Base-by-base conservation (phyloP, 1,140 invertebrate species). In the Lepidurus arcticus region DNA sequence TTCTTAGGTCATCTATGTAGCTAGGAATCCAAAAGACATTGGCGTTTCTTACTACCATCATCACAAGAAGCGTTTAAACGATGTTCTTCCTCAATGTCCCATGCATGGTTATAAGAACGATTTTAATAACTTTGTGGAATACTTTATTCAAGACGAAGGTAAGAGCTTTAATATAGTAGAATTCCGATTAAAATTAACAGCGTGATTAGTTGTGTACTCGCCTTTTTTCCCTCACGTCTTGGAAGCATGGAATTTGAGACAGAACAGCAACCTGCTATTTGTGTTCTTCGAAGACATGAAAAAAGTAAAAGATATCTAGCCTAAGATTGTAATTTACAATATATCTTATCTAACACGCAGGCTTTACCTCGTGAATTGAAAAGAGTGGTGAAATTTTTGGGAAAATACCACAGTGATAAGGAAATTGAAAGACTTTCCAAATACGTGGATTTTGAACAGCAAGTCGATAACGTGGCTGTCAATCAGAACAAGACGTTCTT, bases 11-110 rank as follows among this genome's bases (percentile, higher is more conserved):
- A 91, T 98, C 74, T 98, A 98, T 83, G 90, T 95, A 0, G 89
- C 92, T 0, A 88, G 97, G 75, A 97, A 98, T 86, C 95, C 96
- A 1, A 98, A 98, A 85, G 96, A 98, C 83, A 90, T 93, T 79
- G 93, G 93, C 73, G 94, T 98, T 0, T 97, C 95, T 0, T 96
- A 93, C 83, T 98, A 93, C 83, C 91, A 97, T 84, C 96, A 96
- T 43, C 79, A 80, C 65, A 80, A 80, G 44, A 73, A 75, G 73
- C 10, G 74, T 26, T 45, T 44, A 10, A 13, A 21, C 21, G 53
- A 65, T 13, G 53, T 65, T 65, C 53, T 65, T 65, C 16, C 53
- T 65, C 53, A 65, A 21, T 65, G 53, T 65, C 53, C 53, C 13
- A 44, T 78, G 42, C 78, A 75, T 8, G 42, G 73, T 75, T 78